Evolutionary conservation across 1,140 invertebrate species (phyloP).

Genomic region (Drosophila nasuta): DNA sequence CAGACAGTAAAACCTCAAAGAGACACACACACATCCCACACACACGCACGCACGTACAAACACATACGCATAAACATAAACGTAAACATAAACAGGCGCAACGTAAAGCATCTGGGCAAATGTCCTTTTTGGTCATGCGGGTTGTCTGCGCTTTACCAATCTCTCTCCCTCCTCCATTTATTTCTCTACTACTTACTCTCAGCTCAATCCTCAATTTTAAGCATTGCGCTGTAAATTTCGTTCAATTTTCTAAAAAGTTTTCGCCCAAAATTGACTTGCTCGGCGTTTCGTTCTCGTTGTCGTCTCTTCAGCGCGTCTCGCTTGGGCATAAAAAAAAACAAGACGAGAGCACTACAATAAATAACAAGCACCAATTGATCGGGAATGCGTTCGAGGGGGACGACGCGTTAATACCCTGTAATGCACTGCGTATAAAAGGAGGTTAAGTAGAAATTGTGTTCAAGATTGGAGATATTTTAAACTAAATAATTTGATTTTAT

Average conservation of each 20-base stretch:
- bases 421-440: too few species aligned
- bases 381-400: not conserved
- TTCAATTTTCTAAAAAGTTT: slow-evolving; percentile 83
- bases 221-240: slow-evolving; percentile 70
- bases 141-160: slow-evolving; percentile 25
- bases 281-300: not conserved
- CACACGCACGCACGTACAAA: slow-evolving; percentile 5
- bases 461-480: too few species aligned
- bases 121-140: slow-evolving; percentile 75
- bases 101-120: slow-evolving; percentile 61
- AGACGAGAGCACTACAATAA: slow-evolving; percentile 49
- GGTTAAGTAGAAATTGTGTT: too few species aligned
- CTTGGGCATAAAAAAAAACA: slow-evolving; percentile 29
- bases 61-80: slow-evolving; percentile 70
- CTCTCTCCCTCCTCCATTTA: not conserved
- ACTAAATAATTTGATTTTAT: too few species aligned
- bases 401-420: not conserved
- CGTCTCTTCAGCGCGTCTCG: slow-evolving; percentile 5
- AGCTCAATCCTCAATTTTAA: slow-evolving; percentile 41
- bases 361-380: slow-evolving; percentile 39
- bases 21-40: slow-evolving; percentile 28
- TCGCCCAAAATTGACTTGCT: slow-evolving; percentile 63
- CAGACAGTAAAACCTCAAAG: slow-evolving; percentile 78
- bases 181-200: not conserved
- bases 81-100: slow-evolving; percentile 71